Percentiles rank a stretch among this genome's conserved stretches.
These are phyloP conservation scores for Microcebus murinus DNA, from an alignment of 2,113 vertebrate genomes.

Conservation along the genomic window DNA sequence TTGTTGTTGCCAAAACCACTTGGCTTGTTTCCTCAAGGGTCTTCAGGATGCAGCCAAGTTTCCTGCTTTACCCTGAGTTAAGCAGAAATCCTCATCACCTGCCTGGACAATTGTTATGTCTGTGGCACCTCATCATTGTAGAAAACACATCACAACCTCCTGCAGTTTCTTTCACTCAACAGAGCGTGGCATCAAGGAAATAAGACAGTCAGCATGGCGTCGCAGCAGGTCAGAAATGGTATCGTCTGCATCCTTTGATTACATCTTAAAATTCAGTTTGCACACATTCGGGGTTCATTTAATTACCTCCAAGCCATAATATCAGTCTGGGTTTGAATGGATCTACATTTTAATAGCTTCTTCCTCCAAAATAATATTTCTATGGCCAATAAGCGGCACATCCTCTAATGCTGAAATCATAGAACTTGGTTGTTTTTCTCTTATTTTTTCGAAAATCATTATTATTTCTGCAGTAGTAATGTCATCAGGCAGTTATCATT, in stretches of 20 bases:
- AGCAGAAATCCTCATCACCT: constrained; percentile 37
- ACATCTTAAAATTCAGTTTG: constrained; percentile 61
- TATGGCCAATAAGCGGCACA: neutral
- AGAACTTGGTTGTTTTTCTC: neutral
- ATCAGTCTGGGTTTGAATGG: constrained; percentile 29
- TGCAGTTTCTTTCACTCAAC: neutral
- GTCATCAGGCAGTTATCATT: neutral
- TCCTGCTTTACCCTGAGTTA: constrained; percentile 23
- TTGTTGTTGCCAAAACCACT: constrained; percentile 11
- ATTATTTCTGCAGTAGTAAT: neutral
- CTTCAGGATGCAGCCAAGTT: neutral
- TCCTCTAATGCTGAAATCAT: neutral
- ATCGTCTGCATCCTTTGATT: constrained; percentile 32
- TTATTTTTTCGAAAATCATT: neutral
- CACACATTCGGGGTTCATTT: constrained; percentile 46
- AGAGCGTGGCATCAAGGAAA: neutral
- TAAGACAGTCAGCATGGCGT: neutral
- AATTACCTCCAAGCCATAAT: constrained; percentile 57
- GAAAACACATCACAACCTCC: neutral
- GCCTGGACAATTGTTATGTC: neutral
- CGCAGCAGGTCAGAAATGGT: neutral
- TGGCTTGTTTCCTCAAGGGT: neutral
- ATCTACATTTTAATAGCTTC: constrained; percentile 48
- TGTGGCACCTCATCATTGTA: neutral
- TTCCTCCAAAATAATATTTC: constrained; percentile 31